Conservation (phyloP, 2,797 vertebrate species). For the Pelochelys cantorii region DNA sequence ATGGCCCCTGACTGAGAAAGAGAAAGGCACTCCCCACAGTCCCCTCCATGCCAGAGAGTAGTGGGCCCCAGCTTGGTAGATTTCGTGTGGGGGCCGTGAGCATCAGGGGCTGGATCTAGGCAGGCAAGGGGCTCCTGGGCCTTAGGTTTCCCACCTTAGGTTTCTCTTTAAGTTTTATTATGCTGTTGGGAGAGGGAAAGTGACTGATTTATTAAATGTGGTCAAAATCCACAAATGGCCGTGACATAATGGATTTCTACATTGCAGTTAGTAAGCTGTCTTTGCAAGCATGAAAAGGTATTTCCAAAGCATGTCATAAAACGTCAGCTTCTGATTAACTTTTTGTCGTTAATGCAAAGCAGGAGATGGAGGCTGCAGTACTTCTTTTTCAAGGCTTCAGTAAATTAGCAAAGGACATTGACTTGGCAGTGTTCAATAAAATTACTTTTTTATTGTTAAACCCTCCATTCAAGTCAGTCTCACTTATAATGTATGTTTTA, state of each 20-base stretch:
- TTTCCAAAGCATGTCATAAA: not conserved
- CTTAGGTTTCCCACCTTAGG: no score
- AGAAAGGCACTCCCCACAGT: no score
- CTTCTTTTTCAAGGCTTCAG: not conserved
- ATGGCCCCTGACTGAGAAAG: no score
- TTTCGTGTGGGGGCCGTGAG: no score
- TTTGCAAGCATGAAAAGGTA: not conserved
- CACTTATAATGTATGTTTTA: not conserved
- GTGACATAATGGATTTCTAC: slow-evolving; percentile 31
- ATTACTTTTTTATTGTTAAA: not conserved
- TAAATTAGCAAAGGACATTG: fast-evolving
- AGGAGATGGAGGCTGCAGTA: not conserved
- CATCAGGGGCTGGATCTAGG: no score
- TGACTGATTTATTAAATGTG: slow-evolving; percentile 5
- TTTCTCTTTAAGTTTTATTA: not conserved
- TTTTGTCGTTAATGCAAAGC: not conserved
- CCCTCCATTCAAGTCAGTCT: not conserved
- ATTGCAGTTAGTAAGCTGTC: not conserved
- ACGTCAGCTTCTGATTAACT: not conserved
- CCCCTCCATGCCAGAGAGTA: no score
- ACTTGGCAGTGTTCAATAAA: not conserved
- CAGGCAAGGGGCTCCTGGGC: no score
- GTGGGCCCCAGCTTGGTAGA: no score
- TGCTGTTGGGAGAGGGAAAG: not conserved
- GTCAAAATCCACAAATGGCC: slow-evolving; percentile 41